Percentiles rank a stretch among this genome's conserved stretches.
phyloP scores from a whole-genome alignment of 2,113 vertebrate genomes.

The Picathartes gymnocephalus region DNA sequence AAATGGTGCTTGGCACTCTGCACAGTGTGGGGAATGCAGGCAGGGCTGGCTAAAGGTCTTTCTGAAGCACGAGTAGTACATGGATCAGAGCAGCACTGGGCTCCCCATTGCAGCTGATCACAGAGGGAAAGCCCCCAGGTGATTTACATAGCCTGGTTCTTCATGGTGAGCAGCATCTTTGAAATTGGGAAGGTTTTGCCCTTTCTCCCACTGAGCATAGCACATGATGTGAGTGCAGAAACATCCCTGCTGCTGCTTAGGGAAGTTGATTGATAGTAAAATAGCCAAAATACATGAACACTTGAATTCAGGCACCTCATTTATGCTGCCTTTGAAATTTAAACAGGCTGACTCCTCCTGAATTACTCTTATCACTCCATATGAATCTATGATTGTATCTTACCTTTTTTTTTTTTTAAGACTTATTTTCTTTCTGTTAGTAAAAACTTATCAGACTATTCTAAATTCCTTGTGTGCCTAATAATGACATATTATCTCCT shows the following conservation, averaged over 20 bases:
- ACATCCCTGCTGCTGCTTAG: background rate
- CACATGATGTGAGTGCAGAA: background rate
- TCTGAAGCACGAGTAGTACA: accelerated
- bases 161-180: background rate
- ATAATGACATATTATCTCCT: background rate
- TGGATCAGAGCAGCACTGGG: background rate
- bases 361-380: background rate
- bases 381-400: background rate
- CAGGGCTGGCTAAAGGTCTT: background rate
- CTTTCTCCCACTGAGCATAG: background rate
- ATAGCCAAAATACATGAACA: background rate
- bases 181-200: background rate
- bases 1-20: accelerated
- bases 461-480: background rate
- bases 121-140: background rate
- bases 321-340: conserved; percentile 12
- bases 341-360: background rate
- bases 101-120: background rate
- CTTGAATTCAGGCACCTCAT: background rate
- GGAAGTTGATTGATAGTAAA: background rate
- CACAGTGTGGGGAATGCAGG: background rate
- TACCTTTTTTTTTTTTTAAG: background rate
- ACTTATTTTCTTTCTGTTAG: background rate
- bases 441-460: background rate
- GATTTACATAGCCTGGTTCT: background rate